Conservation (phyloP, 2,797 vertebrate species). For the Xenops minutus region DNA sequence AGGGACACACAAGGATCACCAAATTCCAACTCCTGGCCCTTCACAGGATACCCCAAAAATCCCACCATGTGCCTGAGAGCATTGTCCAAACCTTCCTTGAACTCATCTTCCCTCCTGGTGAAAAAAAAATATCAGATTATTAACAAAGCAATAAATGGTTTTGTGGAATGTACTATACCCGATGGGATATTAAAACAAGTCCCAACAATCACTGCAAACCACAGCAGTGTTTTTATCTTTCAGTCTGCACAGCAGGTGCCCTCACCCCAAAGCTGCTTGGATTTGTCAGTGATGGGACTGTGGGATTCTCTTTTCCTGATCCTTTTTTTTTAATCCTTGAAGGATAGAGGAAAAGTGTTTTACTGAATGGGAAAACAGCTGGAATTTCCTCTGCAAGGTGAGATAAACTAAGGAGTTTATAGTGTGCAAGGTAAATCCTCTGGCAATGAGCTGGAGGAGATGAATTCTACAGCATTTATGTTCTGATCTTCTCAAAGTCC, state of each 20-base stretch:
- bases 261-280: background rate
- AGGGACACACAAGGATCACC: background rate
- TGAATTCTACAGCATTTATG: background rate
- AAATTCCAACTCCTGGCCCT: background rate
- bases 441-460: background rate
- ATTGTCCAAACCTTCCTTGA: background rate
- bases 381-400: background rate
- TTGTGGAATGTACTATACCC: background rate
- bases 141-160: background rate
- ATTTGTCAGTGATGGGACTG: background rate
- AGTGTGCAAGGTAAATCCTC: background rate
- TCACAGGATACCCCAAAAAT: background rate
- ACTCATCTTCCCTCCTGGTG: background rate
- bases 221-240: background rate
- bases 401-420: background rate
- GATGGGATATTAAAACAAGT: background rate
- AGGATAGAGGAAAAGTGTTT: background rate
- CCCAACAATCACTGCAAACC: background rate
- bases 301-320: background rate
- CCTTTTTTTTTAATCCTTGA: fast-evolving
- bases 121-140: background rate
- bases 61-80: background rate
- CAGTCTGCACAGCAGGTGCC: background rate
- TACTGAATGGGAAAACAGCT: background rate
- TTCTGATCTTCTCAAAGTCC: background rate